A percentile compares a stretch with the other conserved stretches of the same genome.
phyloP scores from a whole-genome alignment of 2,888 invertebrate species.

The Osedax frankpressi region DNA sequence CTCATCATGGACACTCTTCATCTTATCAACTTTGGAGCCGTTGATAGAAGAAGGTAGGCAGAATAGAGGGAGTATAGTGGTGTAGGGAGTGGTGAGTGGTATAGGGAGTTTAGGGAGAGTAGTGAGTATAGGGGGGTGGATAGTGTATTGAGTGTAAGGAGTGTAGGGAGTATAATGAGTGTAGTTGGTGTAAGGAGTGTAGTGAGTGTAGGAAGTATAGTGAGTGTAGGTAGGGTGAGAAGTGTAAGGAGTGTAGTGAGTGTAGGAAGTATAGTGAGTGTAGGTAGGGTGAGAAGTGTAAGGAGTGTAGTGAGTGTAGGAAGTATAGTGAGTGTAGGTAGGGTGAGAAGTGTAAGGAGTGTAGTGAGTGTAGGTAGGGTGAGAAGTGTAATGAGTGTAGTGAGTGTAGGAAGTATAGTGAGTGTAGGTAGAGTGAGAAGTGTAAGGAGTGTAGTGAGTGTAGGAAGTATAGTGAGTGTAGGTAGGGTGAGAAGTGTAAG shows the following conservation, averaged over 20 bases:
- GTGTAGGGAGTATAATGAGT: not conserved
- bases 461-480: not conserved
- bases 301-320: no score
- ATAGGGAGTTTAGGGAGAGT: no score
- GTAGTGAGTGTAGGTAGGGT: no score
- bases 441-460: no score
- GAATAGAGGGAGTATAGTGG: not conserved
- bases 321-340: no score
- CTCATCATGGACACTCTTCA: conserved; percentile 49
- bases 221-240: not conserved
- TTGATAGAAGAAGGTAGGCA: conserved; percentile 33
- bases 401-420: not conserved
- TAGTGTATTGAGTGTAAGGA: not conserved
- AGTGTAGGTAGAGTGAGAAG: no score
- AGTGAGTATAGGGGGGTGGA: not conserved
- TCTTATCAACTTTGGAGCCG: conserved; percentile 45
- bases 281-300: no score
- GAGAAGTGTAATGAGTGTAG: no score
- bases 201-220: no score
- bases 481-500: not conserved
- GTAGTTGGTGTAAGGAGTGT: no score
- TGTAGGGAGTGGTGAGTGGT: not conserved
- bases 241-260: no score
- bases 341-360: not conserved
- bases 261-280: no score